Evolutionary conservation across 2,113 vertebrate genomes (phyloP).

Genomic region (Asarcornis scutulata): DNA sequence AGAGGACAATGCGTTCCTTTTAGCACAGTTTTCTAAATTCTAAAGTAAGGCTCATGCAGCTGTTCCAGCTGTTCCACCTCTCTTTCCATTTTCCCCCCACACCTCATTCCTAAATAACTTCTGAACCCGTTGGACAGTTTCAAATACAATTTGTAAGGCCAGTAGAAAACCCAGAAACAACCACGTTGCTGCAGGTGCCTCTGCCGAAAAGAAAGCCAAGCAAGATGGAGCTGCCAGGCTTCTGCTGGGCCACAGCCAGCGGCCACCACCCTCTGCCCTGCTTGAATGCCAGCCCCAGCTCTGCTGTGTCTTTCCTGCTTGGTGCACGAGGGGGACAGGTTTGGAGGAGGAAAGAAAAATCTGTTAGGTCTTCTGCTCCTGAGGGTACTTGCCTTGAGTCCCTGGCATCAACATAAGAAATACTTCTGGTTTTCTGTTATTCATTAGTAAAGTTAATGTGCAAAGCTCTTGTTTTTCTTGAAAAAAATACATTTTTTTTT

Average conservation of each 20-base stretch:
- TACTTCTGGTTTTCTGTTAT: not conserved
- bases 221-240: not conserved
- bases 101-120: not conserved
- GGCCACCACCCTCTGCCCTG: not conserved
- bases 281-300: not conserved
- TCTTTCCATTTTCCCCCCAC: not conserved
- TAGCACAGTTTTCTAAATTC: not conserved
- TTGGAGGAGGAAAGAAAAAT: not conserved
- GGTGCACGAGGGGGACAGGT: no score
- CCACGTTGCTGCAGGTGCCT: not conserved
- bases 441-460: not conserved
- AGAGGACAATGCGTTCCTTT: not conserved
- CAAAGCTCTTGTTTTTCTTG: constrained; percentile 4
- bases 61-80: not conserved
- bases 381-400: not conserved
- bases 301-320: not conserved
- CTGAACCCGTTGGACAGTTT: not conserved
- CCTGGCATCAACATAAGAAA: not conserved
- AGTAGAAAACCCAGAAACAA: not conserved
- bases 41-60: not conserved
- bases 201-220: not conserved
- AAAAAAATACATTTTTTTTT: not conserved
- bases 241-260: not conserved
- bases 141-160: not conserved
- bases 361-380: not conserved